Conservation (phyloP, 1,140 invertebrate species). For the Mycetomoellerius zeteki region DNA sequence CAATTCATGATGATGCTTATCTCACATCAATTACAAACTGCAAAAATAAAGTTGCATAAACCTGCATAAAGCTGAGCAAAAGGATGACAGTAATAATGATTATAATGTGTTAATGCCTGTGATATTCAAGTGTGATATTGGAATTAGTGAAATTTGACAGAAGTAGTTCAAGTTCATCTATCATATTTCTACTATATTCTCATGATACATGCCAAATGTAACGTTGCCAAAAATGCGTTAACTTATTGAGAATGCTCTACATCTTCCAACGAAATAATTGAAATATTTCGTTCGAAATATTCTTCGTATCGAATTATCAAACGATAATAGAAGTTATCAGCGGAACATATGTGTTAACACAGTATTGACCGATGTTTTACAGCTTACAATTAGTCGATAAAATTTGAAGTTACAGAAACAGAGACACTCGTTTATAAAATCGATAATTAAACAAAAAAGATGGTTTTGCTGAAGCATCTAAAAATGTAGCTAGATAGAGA, state of each 20-base stretch:
- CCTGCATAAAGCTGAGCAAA: too few species aligned
- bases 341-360: background rate
- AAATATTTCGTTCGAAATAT: background rate
- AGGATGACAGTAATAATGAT: background rate
- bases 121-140: background rate
- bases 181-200: constrained; percentile 27
- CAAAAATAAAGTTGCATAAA: constrained; percentile 4
- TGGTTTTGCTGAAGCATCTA: too few species aligned
- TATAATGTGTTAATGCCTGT: constrained; percentile 1
- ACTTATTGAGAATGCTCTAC: background rate
- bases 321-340: background rate
- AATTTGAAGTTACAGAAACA: background rate
- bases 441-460: too few species aligned
- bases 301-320: background rate
- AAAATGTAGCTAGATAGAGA: too few species aligned
- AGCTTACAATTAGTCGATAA: background rate
- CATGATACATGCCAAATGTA: constrained; percentile 33
- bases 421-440: background rate
- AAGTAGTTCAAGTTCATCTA: constrained; percentile 19
- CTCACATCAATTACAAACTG: background rate
- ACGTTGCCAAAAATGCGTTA: constrained; percentile 53
- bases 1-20: background rate
- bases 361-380: background rate
- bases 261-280: background rate
- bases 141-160: constrained; percentile 32